phyloP scores from a whole-genome alignment of 2,888 invertebrate species.

The Phyto melanocephala region DNA sequence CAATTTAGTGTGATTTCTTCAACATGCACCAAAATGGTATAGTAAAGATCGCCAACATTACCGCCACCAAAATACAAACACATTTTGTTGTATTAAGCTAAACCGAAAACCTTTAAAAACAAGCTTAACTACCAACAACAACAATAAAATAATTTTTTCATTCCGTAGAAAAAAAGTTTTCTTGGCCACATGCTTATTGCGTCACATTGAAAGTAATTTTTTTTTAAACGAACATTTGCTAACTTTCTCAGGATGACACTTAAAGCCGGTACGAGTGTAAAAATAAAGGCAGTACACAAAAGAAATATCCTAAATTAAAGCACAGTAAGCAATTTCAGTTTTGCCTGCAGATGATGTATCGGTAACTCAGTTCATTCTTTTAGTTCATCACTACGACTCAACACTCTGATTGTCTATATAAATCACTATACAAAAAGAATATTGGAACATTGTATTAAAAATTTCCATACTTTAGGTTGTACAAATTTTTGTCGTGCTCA shows the following conservation, averaged over 20 bases:
- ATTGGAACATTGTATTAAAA: too few species aligned
- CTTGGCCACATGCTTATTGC: slow-evolving; percentile 57
- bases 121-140: slow-evolving; percentile 45
- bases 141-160: background rate
- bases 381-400: too few species aligned
- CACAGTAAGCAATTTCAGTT: too few species aligned
- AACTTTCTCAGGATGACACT: slow-evolving; percentile 52
- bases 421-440: too few species aligned
- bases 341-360: too few species aligned
- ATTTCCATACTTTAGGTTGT: too few species aligned
- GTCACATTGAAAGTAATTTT: slow-evolving; percentile 51
- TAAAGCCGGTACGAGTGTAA: background rate
- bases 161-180: slow-evolving; percentile 29
- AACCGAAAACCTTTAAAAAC: slow-evolving; percentile 39
- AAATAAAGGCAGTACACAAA: background rate
- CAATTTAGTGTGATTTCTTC: slow-evolving; percentile 45
- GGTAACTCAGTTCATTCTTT: too few species aligned
- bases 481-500: background rate
- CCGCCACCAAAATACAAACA: slow-evolving; percentile 21
- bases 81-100: background rate
- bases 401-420: too few species aligned
- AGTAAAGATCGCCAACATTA: slow-evolving; percentile 33
- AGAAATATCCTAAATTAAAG: background rate
- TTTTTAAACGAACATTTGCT: slow-evolving; percentile 46
- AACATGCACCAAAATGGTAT: slow-evolving; percentile 22